Conservation (phyloP, 2,797 vertebrate genomes). For the Gobio occitaniae region DNA sequence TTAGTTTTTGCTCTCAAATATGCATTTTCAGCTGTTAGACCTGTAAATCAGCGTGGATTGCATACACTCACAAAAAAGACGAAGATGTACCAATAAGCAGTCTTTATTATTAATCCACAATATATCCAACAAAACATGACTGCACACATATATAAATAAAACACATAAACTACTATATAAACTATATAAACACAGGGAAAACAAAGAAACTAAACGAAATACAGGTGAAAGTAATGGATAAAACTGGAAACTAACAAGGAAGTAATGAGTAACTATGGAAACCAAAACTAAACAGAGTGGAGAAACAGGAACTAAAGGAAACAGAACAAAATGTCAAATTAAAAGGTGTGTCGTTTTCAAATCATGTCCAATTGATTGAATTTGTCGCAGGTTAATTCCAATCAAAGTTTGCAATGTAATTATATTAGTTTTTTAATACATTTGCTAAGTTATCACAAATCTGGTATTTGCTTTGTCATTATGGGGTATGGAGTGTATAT, state of each 20-base stretch:
- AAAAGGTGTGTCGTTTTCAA: neutral
- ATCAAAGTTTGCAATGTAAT: neutral
- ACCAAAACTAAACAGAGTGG: neutral
- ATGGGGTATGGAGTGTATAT: too few relatives aligned
- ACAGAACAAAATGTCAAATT: neutral
- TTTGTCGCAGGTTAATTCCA: neutral
- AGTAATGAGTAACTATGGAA: neutral
- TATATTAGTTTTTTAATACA: neutral
- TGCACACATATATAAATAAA: neutral
- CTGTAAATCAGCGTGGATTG: too few relatives aligned
- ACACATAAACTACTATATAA: too few relatives aligned
- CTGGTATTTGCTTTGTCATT: neutral
- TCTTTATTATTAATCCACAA: too few relatives aligned
- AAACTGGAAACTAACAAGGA: neutral
- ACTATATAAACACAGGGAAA: neutral
- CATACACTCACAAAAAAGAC: neutral
- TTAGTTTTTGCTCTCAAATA: too few relatives aligned
- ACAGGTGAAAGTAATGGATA: too few relatives aligned
- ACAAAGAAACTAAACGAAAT: too few relatives aligned
- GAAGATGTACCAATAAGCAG: neutral
- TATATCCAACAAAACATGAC: neutral
- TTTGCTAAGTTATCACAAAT: neutral
- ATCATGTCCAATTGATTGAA: neutral
- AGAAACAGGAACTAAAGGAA: neutral
- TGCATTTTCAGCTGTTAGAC: too few relatives aligned